Base-by-base conservation (phyloP, 2,113 vertebrate species). In the Penelope pileata region DNA sequence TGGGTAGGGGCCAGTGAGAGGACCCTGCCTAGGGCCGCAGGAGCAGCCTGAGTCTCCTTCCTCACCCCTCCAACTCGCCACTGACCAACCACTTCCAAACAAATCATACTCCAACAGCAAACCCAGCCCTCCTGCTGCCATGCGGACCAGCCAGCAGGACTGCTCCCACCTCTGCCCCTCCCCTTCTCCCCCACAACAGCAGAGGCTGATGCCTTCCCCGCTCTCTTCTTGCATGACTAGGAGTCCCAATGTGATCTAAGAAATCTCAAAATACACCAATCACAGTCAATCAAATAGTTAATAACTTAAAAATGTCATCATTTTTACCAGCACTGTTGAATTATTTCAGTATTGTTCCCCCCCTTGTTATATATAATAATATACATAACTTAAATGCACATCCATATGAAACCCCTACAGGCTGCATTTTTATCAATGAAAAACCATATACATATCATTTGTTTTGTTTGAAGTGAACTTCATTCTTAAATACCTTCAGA, bases 351-450 rank as follows among this genome's bases (percentile, higher is more conserved):
- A 96, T 97, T 89, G 72, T 95, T 97, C 95, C 97, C 96, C 92
- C 94, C 97, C 97, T 97, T 10, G n/a, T 97, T 97, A 98, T 97
- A 98, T 88, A 96, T 97, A 96, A 97, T 96, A 98, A 97, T 97
- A 97, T 98, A 98, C 97, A 98, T 97, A 97, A 98, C 97, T 98
- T 96, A 98, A 98, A 98, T 97, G 97, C 97, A 98, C 98, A 97
- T 97, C 96, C 96, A 94, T 97, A 97, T 94, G 97, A 96, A 98
- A 97, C 93, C 96, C 95, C 97, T 97, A 97, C 82, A 94, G 97
- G 97, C 96, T 97, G 97, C 96, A 97, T 95, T 83, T 91, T 96
- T 88, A 72, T 95, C 73, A 90, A 95, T 96, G 97, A 97, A 93
- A 97, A 97, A 96, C 97, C 97, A 96, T 93, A 94, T 96, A 96